Base-by-base conservation (phyloP, 1,140 invertebrate species). In the Harpegnathos saltator region DNA sequence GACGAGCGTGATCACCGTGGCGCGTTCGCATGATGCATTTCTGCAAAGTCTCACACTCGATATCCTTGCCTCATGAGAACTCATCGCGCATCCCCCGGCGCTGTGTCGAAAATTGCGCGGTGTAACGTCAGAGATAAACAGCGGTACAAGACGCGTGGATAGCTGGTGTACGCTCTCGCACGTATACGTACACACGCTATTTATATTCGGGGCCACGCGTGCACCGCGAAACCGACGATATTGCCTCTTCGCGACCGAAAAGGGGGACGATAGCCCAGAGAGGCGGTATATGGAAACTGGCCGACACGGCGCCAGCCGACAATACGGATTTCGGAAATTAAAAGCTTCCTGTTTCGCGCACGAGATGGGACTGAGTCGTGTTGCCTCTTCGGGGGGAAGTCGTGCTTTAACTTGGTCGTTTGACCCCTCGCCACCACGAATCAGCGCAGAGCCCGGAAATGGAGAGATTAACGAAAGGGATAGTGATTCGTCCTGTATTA, bases 261-360 rank as follows among this genome's bases (percentile, higher is more conserved):
- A 22, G 52, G 17, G 26, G 63, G 62, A 50, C 38, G 38, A n/a
- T 63, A 54, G 26, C 48, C 71, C 48, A 38, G 66, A 59, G 38
- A 9, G 38, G 38, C 1, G 38, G 26, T 85, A n/a, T 19, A 19
- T 38, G 50, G 54, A 52, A 22, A 12, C 44, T 24, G 17, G 50
- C 50, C 52, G 19, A 48, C 61, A 24, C 48, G 52, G 14, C 44
- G 19, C 63, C 26, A n/a, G 52, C n/a, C 69, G 65, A 77, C 69
- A 44, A 75, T 75, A 73, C 61, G 33, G 24, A 84, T 84, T 74
- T 71, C 85, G 74, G 74, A 84, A 86, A 86, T 87, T 78, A 88
- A 84, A 84, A 69, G 50, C 66, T 87, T 77, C 59, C 83, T 65
- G 65, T 80, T 80, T 80, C 65, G 75, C 52, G 22, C 12, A 33